These are phyloP conservation scores for Archips xylosteana DNA, from an alignment of 2,888 invertebrate genomes.

Conservation along the genomic window DNA sequence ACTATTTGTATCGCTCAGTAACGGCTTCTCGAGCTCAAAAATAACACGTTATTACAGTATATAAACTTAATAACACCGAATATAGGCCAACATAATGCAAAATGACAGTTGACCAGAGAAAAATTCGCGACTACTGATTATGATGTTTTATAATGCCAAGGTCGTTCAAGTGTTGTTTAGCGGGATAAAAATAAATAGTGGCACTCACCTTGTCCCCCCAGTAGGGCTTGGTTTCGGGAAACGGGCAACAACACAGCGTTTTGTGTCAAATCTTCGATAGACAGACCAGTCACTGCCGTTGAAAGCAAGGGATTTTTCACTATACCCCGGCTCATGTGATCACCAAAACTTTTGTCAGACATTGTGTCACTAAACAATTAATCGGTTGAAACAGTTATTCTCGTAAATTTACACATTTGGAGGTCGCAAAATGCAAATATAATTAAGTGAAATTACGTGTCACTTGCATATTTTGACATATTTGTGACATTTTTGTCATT, in stretches of 20 bases:
- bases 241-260: slow-evolving; percentile 90
- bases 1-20: slow-evolving; percentile 31
- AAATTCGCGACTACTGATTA: slow-evolving; percentile 53
- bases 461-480: slow-evolving; percentile 79
- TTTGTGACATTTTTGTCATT: slow-evolving; percentile 49
- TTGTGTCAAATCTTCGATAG: slow-evolving; percentile 90
- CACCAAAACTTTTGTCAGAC: slow-evolving; percentile 82
- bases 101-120: slow-evolving; percentile 58
- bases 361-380: slow-evolving; percentile 61
- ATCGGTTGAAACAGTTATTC: slow-evolving; percentile 69
- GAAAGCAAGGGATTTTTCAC: slow-evolving; percentile 90
- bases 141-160: slow-evolving; percentile 55
- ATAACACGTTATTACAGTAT: slow-evolving; percentile 18
- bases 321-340: slow-evolving; percentile 71
- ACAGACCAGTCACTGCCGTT: slow-evolving; percentile 89
- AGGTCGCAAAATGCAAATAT: slow-evolving; percentile 81
- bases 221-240: slow-evolving; percentile 69
- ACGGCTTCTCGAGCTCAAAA: slow-evolving; percentile 24
- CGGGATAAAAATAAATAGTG: slow-evolving; percentile 67
- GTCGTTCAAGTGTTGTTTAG: slow-evolving; percentile 59
- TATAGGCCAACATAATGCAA: slow-evolving; percentile 46
- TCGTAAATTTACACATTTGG: slow-evolving; percentile 80
- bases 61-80: slow-evolving; percentile 38
- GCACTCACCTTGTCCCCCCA: slow-evolving; percentile 76
- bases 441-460: slow-evolving; percentile 83